These are phyloP conservation scores for Rhombomys opimus DNA, from an alignment of 2,113 vertebrate genomes.

Conservation along the genomic window DNA sequence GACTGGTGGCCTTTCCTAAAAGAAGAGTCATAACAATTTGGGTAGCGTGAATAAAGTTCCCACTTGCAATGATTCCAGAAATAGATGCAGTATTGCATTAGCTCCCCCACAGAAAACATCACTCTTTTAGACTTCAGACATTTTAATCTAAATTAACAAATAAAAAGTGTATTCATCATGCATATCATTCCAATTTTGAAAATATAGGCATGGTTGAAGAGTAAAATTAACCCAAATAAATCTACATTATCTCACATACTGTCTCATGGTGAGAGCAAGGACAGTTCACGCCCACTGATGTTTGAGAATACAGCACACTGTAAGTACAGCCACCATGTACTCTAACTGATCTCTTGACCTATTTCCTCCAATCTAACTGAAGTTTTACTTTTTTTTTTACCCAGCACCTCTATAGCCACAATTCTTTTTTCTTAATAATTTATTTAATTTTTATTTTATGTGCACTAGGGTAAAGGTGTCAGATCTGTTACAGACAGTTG, in stretches of 20 bases:
- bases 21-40: slow-evolving; percentile 9
- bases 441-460: too few species aligned
- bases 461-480: too few species aligned
- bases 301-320: not conserved
- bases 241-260: not conserved
- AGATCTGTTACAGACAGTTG: too few species aligned
- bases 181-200: not conserved
- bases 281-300: not conserved
- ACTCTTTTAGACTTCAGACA: not conserved
- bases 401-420: not conserved
- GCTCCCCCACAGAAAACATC: not conserved
- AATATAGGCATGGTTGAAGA: not conserved
- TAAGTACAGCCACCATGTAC: not conserved
- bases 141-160: not conserved
- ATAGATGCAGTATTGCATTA: not conserved
- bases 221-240: not conserved
- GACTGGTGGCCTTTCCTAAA: not conserved
- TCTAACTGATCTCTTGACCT: not conserved
- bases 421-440: too few species aligned
- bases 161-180: not conserved
- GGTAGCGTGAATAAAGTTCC: not conserved
- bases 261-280: not conserved
- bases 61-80: not conserved
- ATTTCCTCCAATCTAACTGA: not conserved
- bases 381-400: not conserved